phyloP scores from a whole-genome alignment of 2,797 vertebrate genomes.

The Masticophis lateralis region DNA sequence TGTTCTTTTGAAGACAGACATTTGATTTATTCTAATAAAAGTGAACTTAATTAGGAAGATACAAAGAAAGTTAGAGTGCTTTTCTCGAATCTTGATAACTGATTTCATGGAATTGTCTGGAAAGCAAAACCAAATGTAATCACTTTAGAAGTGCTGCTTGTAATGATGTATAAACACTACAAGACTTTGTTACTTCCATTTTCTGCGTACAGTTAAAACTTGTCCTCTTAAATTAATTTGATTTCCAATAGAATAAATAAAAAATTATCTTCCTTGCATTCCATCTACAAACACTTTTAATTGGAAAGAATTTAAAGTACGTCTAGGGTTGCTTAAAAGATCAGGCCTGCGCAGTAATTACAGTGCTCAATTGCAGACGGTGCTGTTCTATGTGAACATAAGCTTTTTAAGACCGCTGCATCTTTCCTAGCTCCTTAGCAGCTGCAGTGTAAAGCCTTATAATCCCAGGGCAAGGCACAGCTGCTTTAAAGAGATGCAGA shows the following conservation, averaged over 20 bases:
- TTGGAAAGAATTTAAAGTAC: not conserved
- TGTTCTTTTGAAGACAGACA: not conserved
- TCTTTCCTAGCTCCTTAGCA: not conserved
- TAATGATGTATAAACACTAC: not conserved
- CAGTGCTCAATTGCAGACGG: not conserved
- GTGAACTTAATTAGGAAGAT: not conserved
- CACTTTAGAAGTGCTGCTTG: not conserved
- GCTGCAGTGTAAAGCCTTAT: not conserved
- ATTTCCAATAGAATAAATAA: not conserved
- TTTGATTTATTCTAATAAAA: constrained; percentile 4
- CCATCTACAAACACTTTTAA: not conserved
- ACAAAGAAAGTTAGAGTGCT: not conserved
- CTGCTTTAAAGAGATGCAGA: not conserved
- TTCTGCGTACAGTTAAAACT: not conserved
- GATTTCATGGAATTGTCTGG: not conserved
- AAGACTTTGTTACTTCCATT: not conserved
- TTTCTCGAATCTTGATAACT: not conserved
- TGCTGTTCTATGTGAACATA: not conserved
- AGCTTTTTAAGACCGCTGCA: not conserved
- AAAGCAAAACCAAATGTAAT: not conserved
- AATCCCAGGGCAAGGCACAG: not conserved
- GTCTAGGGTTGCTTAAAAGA: not conserved
- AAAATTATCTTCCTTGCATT: not conserved
- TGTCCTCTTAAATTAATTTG: not conserved
- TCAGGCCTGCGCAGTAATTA: not conserved